Evolutionary conservation across 2,888 invertebrate species (phyloP).

Genomic region (Stenurella melanura): DNA sequence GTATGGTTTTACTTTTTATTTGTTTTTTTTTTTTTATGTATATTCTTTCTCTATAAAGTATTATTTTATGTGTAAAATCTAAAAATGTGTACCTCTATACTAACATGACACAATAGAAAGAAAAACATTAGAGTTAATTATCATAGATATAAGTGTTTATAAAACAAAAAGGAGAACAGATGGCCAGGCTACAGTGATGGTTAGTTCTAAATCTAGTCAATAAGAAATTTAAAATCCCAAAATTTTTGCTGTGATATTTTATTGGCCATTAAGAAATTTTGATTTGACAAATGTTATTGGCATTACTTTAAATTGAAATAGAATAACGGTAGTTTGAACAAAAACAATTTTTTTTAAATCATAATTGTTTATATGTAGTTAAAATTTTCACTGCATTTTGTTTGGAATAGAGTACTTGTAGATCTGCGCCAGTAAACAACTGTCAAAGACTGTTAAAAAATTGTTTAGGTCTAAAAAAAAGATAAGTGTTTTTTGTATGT

Average conservation of each 20-base stretch:
- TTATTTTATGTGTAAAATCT: too few species aligned
- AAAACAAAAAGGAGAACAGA: slow-evolving; percentile 26
- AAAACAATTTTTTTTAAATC: not conserved
- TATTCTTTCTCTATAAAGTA: slow-evolving; percentile 13
- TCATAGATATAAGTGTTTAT: slow-evolving; percentile 12
- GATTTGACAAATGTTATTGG: slow-evolving; percentile 38
- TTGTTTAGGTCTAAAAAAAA: slow-evolving; percentile 30
- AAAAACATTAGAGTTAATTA: slow-evolving; percentile 10
- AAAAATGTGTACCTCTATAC: slow-evolving; percentile 19
- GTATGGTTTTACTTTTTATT: not conserved
- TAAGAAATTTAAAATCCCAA: slow-evolving; percentile 58
- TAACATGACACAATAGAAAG: slow-evolving; percentile 24
- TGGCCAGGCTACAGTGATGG: slow-evolving; percentile 50
- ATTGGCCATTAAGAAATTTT: slow-evolving; percentile 41
- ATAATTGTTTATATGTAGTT: not conserved
- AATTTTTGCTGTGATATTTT: slow-evolving; percentile 68
- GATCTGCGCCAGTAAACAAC: slow-evolving; percentile 66
- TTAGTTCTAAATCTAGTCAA: slow-evolving; percentile 64
- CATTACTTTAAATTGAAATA: slow-evolving; percentile 36
- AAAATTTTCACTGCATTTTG: not conserved
- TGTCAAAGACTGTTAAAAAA: slow-evolving; percentile 64
- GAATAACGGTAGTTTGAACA: not conserved
- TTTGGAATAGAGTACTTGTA: slow-evolving; percentile 49
- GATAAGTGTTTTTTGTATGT: slow-evolving; percentile 38
- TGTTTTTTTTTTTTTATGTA: slow-evolving; percentile 32